Conservation (phyloP, 2,113 vertebrate species). For the Indri indri region DNA sequence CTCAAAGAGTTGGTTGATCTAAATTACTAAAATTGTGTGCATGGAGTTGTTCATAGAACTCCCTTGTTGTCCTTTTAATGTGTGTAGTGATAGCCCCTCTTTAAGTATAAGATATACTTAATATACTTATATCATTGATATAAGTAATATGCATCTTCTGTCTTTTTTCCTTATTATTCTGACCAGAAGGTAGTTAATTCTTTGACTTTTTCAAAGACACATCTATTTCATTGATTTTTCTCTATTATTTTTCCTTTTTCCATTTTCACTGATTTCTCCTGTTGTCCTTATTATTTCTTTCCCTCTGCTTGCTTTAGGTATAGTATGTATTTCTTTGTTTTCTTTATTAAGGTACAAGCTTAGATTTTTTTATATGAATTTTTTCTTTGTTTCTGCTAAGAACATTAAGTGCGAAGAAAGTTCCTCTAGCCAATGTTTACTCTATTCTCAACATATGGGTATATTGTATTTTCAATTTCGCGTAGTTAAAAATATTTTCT, state of each 20-base stretch:
- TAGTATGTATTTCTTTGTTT: background rate
- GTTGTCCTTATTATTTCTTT: background rate
- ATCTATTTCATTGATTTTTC: background rate
- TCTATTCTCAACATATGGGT: background rate
- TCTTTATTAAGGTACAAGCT: background rate
- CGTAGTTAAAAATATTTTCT: background rate
- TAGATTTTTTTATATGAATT: background rate
- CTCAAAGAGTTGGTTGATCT: background rate
- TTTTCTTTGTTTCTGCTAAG: background rate
- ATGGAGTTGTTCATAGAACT: background rate
- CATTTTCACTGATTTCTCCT: background rate
- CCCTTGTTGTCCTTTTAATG: background rate
- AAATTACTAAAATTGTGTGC: background rate
- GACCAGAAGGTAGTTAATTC: background rate
- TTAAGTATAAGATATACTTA: background rate
- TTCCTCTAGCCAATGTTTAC: background rate
- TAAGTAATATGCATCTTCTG: background rate
- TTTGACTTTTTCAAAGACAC: background rate
- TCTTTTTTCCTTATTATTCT: background rate
- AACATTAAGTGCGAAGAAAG: background rate
- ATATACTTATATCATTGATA: too few relatives aligned
- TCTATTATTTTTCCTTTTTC: background rate
- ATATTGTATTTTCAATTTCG: background rate
- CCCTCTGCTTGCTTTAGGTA: background rate
- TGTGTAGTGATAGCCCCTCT: background rate